Conservation (phyloP, 2,888 invertebrate genomes). For the Schizotus pectinicornis region DNA sequence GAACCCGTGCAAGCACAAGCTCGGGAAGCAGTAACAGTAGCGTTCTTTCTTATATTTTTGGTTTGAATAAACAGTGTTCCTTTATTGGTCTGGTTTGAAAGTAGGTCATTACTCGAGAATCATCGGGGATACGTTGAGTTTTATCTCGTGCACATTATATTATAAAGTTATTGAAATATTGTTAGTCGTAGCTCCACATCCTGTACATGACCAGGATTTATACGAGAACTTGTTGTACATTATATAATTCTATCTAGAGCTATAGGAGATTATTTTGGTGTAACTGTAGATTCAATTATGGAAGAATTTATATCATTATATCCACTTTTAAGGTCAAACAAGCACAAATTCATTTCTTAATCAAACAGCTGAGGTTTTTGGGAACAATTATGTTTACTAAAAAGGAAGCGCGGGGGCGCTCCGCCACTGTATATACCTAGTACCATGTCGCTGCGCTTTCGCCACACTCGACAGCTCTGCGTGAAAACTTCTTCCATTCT, state of each 20-base stretch:
- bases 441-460: not conserved
- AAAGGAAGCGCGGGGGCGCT: not conserved
- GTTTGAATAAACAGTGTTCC: not conserved
- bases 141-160: conserved; percentile 26
- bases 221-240: conserved; percentile 5
- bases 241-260: not conserved
- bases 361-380: conserved; percentile 25
- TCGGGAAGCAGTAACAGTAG: conserved; percentile 45
- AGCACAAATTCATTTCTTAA: not conserved
- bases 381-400: conserved; percentile 17
- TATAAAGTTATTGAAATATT: conserved; percentile 21
- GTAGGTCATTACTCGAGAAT: not conserved
- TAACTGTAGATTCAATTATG: conserved; percentile 6
- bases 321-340: not conserved
- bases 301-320: conserved; percentile 10
- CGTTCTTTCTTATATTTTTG: not conserved
- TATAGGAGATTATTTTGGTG: not conserved
- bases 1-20: conserved; percentile 55
- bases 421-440: not conserved
- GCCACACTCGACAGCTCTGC: not conserved
- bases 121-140: conserved; percentile 6
- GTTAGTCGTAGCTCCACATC: conserved; percentile 25
- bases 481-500: conserved; percentile 13
- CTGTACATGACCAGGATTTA: conserved; percentile 29
- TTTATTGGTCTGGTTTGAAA: not conserved